phyloP scores from a whole-genome alignment of 37 sponge, comb jelly and placozoan species.

The Tethya wilhelma region DNA sequence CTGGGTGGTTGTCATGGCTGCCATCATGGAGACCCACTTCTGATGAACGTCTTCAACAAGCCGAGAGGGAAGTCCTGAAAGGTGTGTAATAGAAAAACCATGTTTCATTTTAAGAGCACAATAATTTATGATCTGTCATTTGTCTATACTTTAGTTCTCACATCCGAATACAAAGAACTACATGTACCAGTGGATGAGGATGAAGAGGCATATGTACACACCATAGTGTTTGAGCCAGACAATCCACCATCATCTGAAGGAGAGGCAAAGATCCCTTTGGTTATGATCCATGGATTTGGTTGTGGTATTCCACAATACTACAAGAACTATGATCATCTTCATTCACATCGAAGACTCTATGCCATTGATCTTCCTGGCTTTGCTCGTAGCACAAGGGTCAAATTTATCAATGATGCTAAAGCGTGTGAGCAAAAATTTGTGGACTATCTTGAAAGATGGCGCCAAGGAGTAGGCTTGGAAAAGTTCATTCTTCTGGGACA shows the following conservation, averaged over 20 bases:
- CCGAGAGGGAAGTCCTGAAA: conserved; percentile 69
- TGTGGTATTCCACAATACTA: conserved; percentile 73
- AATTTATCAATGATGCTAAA: conserved; percentile 31
- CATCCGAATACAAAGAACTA: not conserved
- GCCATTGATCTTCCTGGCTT: conserved; percentile 69
- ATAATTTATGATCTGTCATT: too few relatives aligned
- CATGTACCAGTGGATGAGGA: conserved; percentile 21
- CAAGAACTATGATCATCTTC: conserved; percentile 64
- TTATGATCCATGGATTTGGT: conserved; percentile 89
- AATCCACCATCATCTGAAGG: not conserved
- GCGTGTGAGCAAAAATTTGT: conserved; percentile 55
- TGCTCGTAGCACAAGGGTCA: conserved; percentile 60
- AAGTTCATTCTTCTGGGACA: conserved; percentile 83
- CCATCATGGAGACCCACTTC: conserved; percentile 83
- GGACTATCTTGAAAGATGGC: conserved; percentile 75
- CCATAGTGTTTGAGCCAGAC: conserved; percentile 30
- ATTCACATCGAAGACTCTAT: conserved; percentile 26
- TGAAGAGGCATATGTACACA: conserved; percentile 33
- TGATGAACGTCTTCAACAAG: conserved; percentile 39
- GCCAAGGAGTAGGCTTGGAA: conserved; percentile 66
- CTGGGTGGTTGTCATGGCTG: not conserved
- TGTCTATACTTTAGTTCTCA: too few relatives aligned
- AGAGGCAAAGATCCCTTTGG: conserved; percentile 38
- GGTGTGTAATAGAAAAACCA: too few relatives aligned
- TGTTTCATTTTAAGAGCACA: too few relatives aligned